Conservation (phyloP, 2,888 invertebrate species). For the Drosophila demipolita region DNA sequence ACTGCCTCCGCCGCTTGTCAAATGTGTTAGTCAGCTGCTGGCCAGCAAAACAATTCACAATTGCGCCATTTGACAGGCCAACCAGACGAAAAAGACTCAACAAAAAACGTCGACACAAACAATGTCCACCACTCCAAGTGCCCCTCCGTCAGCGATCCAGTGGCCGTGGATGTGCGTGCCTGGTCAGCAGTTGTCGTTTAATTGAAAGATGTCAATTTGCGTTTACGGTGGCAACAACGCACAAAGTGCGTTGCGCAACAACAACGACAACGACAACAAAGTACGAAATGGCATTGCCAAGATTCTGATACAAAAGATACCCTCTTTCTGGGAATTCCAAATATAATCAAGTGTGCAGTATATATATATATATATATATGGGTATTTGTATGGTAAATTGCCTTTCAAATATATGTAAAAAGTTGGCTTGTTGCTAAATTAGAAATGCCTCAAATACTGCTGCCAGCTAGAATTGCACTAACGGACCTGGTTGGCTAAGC, state of each 20-base stretch:
- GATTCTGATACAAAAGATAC: slow-evolving; percentile 20
- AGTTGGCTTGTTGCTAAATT: not conserved
- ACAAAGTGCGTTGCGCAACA: slow-evolving; percentile 74
- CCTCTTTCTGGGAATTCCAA: not conserved
- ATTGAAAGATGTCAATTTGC: slow-evolving; percentile 81
- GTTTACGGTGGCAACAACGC: slow-evolving; percentile 66
- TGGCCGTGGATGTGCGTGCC: slow-evolving; percentile 58
- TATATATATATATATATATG: not conserved
- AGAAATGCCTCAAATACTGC: not conserved
- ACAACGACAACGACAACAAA: slow-evolving; percentile 3
- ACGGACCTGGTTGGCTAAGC: not conserved
- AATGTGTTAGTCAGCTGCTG: slow-evolving; percentile 47
- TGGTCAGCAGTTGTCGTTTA: slow-evolving; percentile 63
- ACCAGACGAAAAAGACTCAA: slow-evolving; percentile 41
- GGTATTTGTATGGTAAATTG: not conserved
- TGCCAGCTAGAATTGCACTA: not conserved
- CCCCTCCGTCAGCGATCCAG: slow-evolving; percentile 1
- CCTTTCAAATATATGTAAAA: not conserved
- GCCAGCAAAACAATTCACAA: slow-evolving; percentile 46
- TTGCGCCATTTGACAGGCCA: slow-evolving; percentile 73
- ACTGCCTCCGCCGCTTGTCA: slow-evolving; percentile 41
- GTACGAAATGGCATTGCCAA: not conserved
- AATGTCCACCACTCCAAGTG: slow-evolving; percentile 6
- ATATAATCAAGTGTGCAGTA: not conserved
- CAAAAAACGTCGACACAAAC: slow-evolving; percentile 24